A percentile compares a stretch with the other conserved stretches of the same genome.
These are phyloP conservation scores for Mionectes olivaceus DNA, from an alignment of 2,797 vertebrate species.

Conservation along the genomic window DNA sequence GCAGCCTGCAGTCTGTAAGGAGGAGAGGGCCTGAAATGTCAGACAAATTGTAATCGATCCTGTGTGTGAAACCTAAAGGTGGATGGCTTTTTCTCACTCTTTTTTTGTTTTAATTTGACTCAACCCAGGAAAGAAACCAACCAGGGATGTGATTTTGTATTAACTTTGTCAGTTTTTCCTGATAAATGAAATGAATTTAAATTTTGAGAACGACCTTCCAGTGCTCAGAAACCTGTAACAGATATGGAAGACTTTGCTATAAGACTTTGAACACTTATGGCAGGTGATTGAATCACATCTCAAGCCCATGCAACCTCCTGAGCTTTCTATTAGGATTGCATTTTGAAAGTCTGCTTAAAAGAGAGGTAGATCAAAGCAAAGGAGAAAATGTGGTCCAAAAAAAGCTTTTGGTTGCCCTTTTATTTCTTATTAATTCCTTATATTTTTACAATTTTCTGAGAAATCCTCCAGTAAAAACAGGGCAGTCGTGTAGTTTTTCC, in stretches of 20 bases:
- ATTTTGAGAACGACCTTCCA: not conserved
- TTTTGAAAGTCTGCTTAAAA: not conserved
- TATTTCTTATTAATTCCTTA: not conserved
- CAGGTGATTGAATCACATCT: not conserved
- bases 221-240: not conserved
- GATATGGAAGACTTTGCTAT: not conserved
- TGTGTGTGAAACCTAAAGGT: not conserved
- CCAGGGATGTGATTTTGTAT: not conserved
- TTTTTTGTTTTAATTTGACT: not conserved
- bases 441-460: constrained; percentile 14
- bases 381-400: not conserved
- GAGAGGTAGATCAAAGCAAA: not conserved
- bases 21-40: not conserved
- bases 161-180: not conserved
- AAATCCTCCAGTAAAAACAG: not conserved
- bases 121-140: not conserved
- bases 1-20: not conserved
- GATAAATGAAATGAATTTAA: not conserved
- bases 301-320: not conserved
- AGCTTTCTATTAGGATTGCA: not conserved
- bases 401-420: not conserved
- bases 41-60: not conserved
- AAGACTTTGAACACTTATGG: not conserved
- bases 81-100: not conserved
- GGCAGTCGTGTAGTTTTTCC: not conserved